A percentile compares a stretch with the other conserved stretches of the same genome.
Evolutionary conservation across 2,797 vertebrate species (phyloP).

Genomic region (Zalophus californianus): DNA sequence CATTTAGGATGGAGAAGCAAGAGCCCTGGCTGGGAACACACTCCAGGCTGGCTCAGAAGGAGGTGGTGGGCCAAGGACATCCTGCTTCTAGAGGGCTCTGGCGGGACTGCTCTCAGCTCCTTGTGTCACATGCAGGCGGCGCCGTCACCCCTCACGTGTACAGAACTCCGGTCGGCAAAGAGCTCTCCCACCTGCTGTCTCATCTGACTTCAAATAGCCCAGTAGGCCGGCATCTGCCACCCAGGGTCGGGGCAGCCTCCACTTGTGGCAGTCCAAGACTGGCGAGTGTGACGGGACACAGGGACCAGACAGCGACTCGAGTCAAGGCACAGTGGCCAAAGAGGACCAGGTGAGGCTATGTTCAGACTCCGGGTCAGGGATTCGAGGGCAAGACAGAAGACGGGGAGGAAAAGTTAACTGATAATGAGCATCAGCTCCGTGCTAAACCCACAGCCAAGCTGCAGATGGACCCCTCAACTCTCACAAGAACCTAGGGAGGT

Average conservation of each 20-base stretch:
- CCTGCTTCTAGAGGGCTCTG: neutral
- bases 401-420: neutral
- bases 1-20: conserved; percentile 18
- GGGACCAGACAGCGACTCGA: neutral
- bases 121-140: neutral
- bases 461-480: neutral
- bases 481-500: neutral
- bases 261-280: conserved; percentile 57
- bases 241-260: neutral
- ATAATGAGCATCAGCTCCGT: rapidly evolving
- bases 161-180: neutral
- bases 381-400: neutral
- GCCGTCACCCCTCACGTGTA: neutral
- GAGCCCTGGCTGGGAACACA: rapidly evolving
- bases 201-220: neutral
- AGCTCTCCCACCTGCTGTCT: neutral
- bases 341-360: neutral
- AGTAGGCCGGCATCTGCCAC: neutral
- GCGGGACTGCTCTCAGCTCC: neutral
- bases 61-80: neutral
- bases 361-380: neutral
- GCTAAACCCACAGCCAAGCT: neutral
- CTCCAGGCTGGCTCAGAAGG: neutral
- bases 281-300: neutral
- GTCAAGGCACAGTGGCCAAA: neutral